Percentiles rank a stretch among this genome's conserved stretches.
Evolutionary conservation across 2,113 vertebrate species (phyloP).

Genomic region (Clinocottus analis): DNA sequence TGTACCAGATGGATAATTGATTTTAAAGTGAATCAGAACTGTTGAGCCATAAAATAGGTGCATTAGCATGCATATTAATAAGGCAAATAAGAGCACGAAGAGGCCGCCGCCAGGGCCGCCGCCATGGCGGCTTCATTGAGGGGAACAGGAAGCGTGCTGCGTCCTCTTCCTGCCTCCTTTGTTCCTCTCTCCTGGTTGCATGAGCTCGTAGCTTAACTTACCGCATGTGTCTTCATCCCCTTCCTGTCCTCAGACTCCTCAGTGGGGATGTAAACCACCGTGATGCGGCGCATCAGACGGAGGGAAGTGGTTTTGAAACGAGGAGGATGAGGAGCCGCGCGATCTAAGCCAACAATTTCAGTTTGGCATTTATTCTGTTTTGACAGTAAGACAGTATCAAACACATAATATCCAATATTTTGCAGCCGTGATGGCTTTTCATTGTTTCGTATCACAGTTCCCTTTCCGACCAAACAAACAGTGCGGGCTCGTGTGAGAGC

Average conservation of each 20-base stretch:
- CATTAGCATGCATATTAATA: conserved; percentile 87
- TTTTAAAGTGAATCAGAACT: conserved; percentile 85
- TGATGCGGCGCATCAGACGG: conserved; percentile 53
- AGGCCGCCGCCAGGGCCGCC: conserved; percentile 67
- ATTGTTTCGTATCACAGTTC: conserved; percentile 69
- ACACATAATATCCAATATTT: conserved; percentile 78
- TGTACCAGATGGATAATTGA: conserved; percentile 86
- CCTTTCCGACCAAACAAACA: conserved; percentile 77
- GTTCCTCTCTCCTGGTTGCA: conserved; percentile 23
- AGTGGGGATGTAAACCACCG: conserved; percentile 41
- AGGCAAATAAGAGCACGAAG: conserved; percentile 75
- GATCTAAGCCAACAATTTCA: conserved; percentile 69
- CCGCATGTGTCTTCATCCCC: conserved; percentile 43
- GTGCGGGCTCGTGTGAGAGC: conserved; percentile 71
- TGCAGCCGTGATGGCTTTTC: conserved; percentile 71
- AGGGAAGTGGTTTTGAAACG: conserved; percentile 55
- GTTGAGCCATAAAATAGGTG: conserved; percentile 86
- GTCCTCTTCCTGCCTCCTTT: conserved; percentile 24
- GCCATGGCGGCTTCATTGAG: conserved; percentile 76
- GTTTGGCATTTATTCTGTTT: conserved; percentile 68
- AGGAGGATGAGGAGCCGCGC: conserved; percentile 37
- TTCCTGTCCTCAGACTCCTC: conserved; percentile 42
- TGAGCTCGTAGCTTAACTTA: conserved; percentile 38
- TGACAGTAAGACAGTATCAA: conserved; percentile 74
- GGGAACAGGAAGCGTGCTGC: conserved; percentile 36